Conservation (phyloP, 2,888 invertebrate genomes). For the Apodemia mormo region DNA sequence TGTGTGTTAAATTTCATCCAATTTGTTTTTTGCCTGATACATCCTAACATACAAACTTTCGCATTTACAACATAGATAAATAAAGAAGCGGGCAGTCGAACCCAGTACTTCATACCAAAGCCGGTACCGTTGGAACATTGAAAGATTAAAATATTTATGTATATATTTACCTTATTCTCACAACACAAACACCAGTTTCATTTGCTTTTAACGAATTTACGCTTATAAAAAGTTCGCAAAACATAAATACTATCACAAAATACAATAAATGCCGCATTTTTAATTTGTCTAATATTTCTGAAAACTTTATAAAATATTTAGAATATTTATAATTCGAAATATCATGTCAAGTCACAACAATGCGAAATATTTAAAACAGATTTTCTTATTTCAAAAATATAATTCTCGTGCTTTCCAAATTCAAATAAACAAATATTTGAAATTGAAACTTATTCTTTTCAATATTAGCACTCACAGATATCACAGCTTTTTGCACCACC, state of each 20-base stretch:
- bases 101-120: too few species aligned
- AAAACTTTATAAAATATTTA: too few species aligned
- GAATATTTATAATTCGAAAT: not conserved
- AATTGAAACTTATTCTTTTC: not conserved
- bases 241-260: slow-evolving; percentile 29
- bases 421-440: not conserved
- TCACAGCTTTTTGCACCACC: slow-evolving; percentile 20
- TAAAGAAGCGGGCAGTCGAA: too few species aligned
- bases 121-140: too few species aligned
- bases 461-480: not conserved
- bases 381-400: not conserved
- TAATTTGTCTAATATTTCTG: not conserved
- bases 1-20: too few species aligned
- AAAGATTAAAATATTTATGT: too few species aligned
- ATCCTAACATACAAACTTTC: too few species aligned
- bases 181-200: slow-evolving; percentile 41
- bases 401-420: not conserved
- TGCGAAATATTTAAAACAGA: not conserved
- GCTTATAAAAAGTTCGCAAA: slow-evolving; percentile 30
- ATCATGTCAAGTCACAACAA: not conserved
- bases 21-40: too few species aligned
- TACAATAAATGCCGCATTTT: slow-evolving; percentile 34
- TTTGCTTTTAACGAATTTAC: slow-evolving; percentile 36
- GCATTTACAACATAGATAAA: too few species aligned
- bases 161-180: slow-evolving; percentile 31